phyloP scores from a whole-genome alignment of 2,888 invertebrate genomes.

The Lepidonotus clava region DNA sequence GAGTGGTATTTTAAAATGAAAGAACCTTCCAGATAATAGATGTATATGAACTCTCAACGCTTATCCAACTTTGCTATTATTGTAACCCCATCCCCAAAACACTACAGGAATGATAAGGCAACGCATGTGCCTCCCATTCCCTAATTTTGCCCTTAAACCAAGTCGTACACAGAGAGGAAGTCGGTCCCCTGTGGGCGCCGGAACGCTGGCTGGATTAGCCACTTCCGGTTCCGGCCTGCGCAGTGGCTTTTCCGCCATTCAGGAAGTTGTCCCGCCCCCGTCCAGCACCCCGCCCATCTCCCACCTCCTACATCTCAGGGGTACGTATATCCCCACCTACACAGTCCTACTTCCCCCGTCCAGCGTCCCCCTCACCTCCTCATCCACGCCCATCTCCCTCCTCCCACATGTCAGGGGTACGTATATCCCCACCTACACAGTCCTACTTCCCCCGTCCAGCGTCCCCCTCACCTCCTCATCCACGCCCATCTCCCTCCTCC shows the following conservation, averaged over 20 bases:
- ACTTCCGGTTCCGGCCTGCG: slow-evolving; percentile 6
- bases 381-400: neutral
- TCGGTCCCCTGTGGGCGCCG: no score
- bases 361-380: neutral
- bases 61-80: no score
- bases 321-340: neutral
- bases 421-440: neutral
- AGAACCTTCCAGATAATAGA: no score
- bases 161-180: no score
- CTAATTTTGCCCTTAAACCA: no score
- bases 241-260: neutral
- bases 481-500: neutral
- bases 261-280: neutral
- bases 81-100: no score
- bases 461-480: neutral
- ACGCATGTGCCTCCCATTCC: no score
- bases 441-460: neutral
- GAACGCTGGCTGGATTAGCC: neutral
- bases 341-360: neutral
- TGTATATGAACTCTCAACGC: no score
- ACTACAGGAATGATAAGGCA: no score
- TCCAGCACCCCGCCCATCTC: neutral
- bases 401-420: neutral
- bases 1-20: no score
- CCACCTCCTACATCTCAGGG: neutral